These are phyloP conservation scores for Lapara coniferarum DNA, from an alignment of 2,888 invertebrate genomes.

Conservation along the genomic window DNA sequence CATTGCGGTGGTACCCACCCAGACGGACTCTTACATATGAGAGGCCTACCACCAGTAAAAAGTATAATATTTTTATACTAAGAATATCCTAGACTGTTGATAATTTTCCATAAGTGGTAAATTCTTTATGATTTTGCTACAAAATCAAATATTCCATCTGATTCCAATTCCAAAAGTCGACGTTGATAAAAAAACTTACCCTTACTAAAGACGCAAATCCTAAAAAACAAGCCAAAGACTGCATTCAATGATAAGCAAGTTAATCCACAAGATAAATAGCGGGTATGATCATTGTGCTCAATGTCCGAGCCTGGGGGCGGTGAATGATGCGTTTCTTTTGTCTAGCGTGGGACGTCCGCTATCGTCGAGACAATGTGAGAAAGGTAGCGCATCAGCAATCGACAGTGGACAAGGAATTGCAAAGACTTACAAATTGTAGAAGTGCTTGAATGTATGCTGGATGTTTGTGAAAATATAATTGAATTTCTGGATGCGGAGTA, in stretches of 20 bases:
- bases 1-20: no score
- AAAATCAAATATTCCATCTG: no score
- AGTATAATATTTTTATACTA: no score
- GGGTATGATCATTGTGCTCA: constrained; percentile 66
- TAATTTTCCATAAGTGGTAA: no score
- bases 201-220: constrained; percentile 6
- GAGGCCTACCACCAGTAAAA: no score
- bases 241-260: constrained; percentile 73
- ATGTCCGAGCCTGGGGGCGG: constrained; percentile 60
- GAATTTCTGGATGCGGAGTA: no score
- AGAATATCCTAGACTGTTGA: no score
- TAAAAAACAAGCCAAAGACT: constrained; percentile 47
- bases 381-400: constrained; percentile 72
- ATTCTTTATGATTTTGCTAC: no score
- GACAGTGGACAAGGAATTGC: constrained; percentile 37
- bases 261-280: constrained; percentile 80
- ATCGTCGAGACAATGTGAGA: constrained; percentile 70
- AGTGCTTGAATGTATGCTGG: background rate
- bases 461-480: background rate
- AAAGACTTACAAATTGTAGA: constrained; percentile 6
- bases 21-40: no score
- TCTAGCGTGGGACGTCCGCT: constrained; percentile 59
- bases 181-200: background rate
- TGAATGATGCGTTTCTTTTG: constrained; percentile 82
- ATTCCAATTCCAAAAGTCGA: no score